Conservation (phyloP, 2,797 vertebrate genomes). For the Anas bernieri region DNA sequence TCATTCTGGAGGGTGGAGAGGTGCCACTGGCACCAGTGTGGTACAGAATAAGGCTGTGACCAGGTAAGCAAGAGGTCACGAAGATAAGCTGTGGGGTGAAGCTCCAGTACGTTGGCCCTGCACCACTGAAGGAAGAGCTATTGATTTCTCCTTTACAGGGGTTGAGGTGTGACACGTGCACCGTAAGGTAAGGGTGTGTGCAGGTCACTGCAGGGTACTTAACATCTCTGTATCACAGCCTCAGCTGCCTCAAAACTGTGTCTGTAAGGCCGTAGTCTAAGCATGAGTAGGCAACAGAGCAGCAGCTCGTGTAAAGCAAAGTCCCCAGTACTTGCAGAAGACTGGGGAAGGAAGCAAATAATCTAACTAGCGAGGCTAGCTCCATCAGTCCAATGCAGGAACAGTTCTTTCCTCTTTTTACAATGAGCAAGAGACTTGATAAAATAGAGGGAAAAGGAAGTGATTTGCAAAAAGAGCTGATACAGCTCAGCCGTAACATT, state of each 20-base stretch:
- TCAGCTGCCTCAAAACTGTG: background rate
- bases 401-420: background rate
- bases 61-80: fast-evolving
- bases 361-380: background rate
- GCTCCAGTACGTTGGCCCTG: background rate
- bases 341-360: background rate
- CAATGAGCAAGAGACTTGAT: background rate
- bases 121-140: fast-evolving
- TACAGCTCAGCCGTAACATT: fast-evolving
- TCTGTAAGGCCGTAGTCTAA: fast-evolving
- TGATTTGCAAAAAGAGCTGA: background rate
- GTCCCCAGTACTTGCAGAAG: background rate
- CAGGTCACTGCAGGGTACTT: fast-evolving
- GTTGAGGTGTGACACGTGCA: fast-evolving
- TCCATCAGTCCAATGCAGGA: background rate
- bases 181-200: background rate
- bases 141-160: fast-evolving
- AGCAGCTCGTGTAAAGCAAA: background rate
- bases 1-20: too few species aligned
- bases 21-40: fast-evolving
- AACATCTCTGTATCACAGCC: background rate
- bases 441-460: background rate
- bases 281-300: background rate
- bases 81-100: background rate
- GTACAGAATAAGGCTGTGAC: background rate